Evolutionary conservation across 1,140 invertebrate species (phyloP), one percentile per base, ranked within the genome.

Genomic region (Lordiphosa stackelbergi): DNA sequence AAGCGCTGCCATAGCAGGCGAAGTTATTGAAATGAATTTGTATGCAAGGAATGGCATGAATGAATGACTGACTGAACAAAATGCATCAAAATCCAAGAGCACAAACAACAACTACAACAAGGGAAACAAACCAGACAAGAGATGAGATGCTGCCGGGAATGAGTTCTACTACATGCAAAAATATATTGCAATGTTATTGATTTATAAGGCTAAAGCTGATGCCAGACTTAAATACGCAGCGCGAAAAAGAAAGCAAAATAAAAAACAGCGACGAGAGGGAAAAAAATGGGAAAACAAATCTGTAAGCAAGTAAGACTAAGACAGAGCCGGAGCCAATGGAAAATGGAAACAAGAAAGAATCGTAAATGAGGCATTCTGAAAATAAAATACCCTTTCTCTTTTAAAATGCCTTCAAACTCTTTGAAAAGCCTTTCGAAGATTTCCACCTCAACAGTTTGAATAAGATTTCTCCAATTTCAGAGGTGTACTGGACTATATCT

Each of bases 21-120:
- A 55, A 79, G 74, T 70, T 81, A 81, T 79, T 81, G 75, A 79
- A 79, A 81, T 74, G 75, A 79, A 71, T 79, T 72, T 75, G 62
- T 60, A 69, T 69, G 52, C 57, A 48, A 48, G 13, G 37, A 38
- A 37, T 40, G 49, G 16, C 16, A 19, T 68, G 64, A 60, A 41
- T 59, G 68, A 66, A 38, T 66, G 66, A 57, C 43, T 66, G 64
- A 55, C 64, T 61, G 54, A 43, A 38, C 35, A 43, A 56, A 68
- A 72, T 78, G 59, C 73, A 78, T 78, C 59, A 49, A 75, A 66
- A 75, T 69, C 72, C 47, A 53, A 63, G 48, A 66, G 52, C 51
- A 53, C 58, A 66, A 66, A 63, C 47, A 68, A 54, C 47, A 68
- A 54, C n/a, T n/a, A n/a, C 53, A 41, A 55, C 56, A 55, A 54